Percentiles rank a stretch among this genome's conserved stretches.
These are phyloP conservation scores for Heliconius congener DNA, from an alignment of 1,140 invertebrate genomes.

Conservation along the genomic window DNA sequence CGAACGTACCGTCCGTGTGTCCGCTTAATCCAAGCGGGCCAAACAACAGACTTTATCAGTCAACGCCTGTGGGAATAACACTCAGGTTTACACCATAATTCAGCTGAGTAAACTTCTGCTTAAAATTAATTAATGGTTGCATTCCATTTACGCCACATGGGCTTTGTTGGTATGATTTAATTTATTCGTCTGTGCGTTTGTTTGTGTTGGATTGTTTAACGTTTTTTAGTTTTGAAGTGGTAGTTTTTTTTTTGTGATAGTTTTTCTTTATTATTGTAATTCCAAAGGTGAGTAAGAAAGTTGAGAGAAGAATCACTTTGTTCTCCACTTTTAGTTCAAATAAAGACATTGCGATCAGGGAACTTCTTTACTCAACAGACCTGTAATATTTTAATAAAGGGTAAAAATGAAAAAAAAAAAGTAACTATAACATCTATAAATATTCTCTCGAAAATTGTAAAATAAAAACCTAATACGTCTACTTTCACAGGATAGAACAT, in stretches of 20 bases:
- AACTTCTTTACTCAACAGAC: no score
- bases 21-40: conserved; percentile 28
- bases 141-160: conserved; percentile 35
- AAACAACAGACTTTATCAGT: conserved; percentile 40
- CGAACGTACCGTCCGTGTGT: conserved; percentile 15
- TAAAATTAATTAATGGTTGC: conserved; percentile 41
- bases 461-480: no score
- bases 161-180: conserved; percentile 32
- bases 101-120: conserved; percentile 35
- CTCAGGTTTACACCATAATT: conserved; percentile 41
- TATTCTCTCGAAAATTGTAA: no score
- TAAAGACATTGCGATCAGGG: no score
- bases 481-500: no score
- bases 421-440: no score
- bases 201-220: conserved; percentile 4
- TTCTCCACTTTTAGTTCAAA: no score
- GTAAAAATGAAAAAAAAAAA: no score
- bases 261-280: not conserved
- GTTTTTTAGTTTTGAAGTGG: conserved; percentile 1
- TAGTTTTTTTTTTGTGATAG: not conserved
- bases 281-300: no score
- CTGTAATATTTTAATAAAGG: no score
- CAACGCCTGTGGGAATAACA: conserved; percentile 39
- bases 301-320: no score
- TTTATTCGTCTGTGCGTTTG: conserved; percentile 19